Percentiles rank a stretch among this genome's conserved stretches.
Evolutionary conservation across 2,797 vertebrate genomes (phyloP).

Genomic region (Rhynchonycteris naso): DNA sequence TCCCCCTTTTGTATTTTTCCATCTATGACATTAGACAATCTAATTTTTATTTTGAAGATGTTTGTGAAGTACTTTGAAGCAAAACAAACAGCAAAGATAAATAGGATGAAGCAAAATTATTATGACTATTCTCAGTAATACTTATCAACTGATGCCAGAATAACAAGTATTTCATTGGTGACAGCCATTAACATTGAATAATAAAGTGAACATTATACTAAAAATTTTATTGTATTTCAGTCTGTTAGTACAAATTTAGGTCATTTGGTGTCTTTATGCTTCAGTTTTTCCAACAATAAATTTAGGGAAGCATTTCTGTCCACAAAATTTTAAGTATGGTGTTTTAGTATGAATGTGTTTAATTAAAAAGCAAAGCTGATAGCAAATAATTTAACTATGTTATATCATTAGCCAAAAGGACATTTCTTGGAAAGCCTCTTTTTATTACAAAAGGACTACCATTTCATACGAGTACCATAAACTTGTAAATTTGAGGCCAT

Average conservation of each 20-base stretch:
- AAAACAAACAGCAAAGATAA: conserved; percentile 16
- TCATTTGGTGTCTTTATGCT: not conserved
- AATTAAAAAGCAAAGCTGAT: not conserved
- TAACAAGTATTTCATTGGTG: not conserved
- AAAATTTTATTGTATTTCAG: not conserved
- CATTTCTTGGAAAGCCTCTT: not conserved
- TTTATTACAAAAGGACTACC: too few relatives aligned
- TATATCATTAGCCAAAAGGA: not conserved
- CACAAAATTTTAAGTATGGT: not conserved
- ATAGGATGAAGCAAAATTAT: not conserved
- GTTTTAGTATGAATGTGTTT: not conserved
- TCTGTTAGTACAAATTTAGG: not conserved
- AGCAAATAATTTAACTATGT: not conserved
- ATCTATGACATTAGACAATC: not conserved
- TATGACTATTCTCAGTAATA: not conserved
- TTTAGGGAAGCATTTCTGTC: not conserved
- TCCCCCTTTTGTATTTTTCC: not conserved
- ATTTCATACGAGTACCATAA: too few relatives aligned
- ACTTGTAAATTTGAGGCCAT: too few relatives aligned
- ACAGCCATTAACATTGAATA: not conserved
- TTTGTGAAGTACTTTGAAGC: not conserved
- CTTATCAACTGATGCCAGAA: not conserved
- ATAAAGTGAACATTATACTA: not conserved
- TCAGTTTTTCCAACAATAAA: not conserved
- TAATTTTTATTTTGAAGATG: not conserved